These are phyloP conservation scores for Emydura subglobosa DNA, from an alignment of 2,113 vertebrate species.

Conservation along the genomic window DNA sequence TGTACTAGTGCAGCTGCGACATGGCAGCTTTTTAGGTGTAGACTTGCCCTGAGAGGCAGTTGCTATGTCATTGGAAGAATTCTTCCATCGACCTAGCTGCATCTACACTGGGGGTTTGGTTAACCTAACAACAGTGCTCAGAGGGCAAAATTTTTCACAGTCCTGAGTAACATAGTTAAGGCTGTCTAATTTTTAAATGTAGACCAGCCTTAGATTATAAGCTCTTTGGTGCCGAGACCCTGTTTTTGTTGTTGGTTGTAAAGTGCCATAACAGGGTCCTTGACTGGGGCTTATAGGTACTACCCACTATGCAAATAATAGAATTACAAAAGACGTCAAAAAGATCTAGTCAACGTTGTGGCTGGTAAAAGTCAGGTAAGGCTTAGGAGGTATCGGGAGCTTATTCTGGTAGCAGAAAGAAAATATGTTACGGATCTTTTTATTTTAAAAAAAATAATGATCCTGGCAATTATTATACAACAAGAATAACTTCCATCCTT, in stretches of 20 bases:
- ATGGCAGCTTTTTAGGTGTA: background rate
- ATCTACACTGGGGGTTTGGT: background rate
- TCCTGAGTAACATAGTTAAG: background rate
- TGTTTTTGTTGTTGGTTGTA: background rate
- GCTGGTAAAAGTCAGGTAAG: background rate
- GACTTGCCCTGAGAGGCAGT: background rate
- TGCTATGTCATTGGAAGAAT: background rate
- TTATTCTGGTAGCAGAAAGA: background rate
- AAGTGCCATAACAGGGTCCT: background rate
- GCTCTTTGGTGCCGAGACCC: background rate
- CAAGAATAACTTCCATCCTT: slow-evolving; percentile 17
- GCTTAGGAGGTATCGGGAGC: slow-evolving; percentile 24
- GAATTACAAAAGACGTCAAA: background rate
- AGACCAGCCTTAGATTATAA: background rate
- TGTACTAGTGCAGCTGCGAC: rapidly evolving
- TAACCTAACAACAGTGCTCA: background rate
- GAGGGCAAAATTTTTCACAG: background rate
- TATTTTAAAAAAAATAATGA: slow-evolving; percentile 12
- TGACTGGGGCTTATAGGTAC: background rate
- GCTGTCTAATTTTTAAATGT: background rate
- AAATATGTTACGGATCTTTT: background rate
- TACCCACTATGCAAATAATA: background rate
- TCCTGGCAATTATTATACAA: background rate
- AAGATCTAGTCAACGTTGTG: background rate
- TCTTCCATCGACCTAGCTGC: background rate